phyloP scores from a whole-genome alignment of 2,888 invertebrate genomes.

The Incurvaria masculella region DNA sequence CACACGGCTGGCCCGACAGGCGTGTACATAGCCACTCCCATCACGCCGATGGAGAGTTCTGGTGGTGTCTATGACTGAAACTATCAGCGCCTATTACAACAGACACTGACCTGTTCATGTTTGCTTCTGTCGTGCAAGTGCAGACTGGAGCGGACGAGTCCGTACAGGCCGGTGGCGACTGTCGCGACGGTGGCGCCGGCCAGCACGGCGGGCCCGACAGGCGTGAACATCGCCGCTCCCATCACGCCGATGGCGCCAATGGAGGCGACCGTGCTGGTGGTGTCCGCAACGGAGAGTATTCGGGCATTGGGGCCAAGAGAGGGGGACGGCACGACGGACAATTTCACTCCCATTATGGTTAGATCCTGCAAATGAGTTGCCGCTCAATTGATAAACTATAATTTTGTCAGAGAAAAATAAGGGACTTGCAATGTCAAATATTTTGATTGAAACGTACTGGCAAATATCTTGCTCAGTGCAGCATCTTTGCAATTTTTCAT shows the following conservation, averaged over 20 bases:
- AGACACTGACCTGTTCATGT: slow-evolving; percentile 47
- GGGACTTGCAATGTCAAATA: too few species aligned
- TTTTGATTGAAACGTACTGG: too few species aligned
- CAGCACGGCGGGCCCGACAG: slow-evolving; percentile 46
- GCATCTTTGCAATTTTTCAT: too few species aligned
- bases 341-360: slow-evolving; percentile 33
- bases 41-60: slow-evolving; percentile 47
- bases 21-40: slow-evolving; percentile 48
- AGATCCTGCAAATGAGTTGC: slow-evolving; percentile 38
- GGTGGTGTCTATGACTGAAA: slow-evolving; percentile 40
- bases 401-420: too few species aligned
- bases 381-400: too few species aligned
- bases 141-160: slow-evolving; percentile 45
- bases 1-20: slow-evolving; percentile 48
- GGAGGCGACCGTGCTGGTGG: slow-evolving; percentile 31
- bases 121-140: slow-evolving; percentile 43
- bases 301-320: slow-evolving; percentile 35
- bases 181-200: slow-evolving; percentile 45
- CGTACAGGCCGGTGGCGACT: slow-evolving; percentile 48
- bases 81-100: slow-evolving; percentile 26
- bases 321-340: slow-evolving; percentile 41
- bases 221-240: slow-evolving; percentile 47
- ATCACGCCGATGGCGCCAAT: slow-evolving; percentile 48
- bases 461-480: too few species aligned
- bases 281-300: slow-evolving; percentile 40